Percentiles rank a stretch among this genome's conserved stretches.
These are phyloP conservation scores for Heteromyza rotundicornis DNA, from an alignment of 2,888 invertebrate genomes.

Conservation along the genomic window DNA sequence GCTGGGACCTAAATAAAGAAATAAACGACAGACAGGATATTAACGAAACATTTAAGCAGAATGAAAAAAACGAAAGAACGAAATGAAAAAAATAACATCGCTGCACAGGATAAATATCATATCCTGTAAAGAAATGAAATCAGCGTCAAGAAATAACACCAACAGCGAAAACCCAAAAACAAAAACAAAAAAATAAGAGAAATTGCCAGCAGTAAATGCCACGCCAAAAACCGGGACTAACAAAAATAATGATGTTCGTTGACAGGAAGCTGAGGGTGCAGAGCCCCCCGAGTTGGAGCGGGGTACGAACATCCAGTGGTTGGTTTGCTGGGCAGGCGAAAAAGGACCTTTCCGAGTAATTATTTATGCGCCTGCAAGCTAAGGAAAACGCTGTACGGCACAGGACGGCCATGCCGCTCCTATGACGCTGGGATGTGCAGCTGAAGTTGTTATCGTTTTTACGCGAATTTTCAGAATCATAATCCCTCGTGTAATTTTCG, in stretches of 20 bases:
- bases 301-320: too few relatives aligned
- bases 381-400: constrained; percentile 24
- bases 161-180: neutral
- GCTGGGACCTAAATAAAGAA: constrained; percentile 20
- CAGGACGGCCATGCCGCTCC: neutral
- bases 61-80: neutral
- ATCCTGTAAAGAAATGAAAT: constrained; percentile 50
- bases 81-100: too few relatives aligned
- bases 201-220: constrained; percentile 32
- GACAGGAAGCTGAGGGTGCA: constrained; percentile 10
- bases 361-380: constrained; percentile 30
- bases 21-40: constrained; percentile 23
- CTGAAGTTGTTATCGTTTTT: constrained; percentile 15
- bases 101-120: constrained; percentile 43
- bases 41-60: constrained; percentile 16
- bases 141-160: constrained; percentile 41
- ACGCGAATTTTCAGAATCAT: constrained; percentile 36
- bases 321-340: neutral
- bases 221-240: constrained; percentile 26
- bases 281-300: neutral
- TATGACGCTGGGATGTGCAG: neutral
- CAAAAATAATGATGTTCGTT: constrained; percentile 20
- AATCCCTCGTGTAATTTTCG: constrained; percentile 54
- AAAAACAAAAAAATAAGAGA: constrained; percentile 29
- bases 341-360: constrained; percentile 19